Evolutionary conservation across 2,888 invertebrate genomes (phyloP), one percentile per base, ranked within the genome.

Genomic region (Yponomeuta sedellus): DNA sequence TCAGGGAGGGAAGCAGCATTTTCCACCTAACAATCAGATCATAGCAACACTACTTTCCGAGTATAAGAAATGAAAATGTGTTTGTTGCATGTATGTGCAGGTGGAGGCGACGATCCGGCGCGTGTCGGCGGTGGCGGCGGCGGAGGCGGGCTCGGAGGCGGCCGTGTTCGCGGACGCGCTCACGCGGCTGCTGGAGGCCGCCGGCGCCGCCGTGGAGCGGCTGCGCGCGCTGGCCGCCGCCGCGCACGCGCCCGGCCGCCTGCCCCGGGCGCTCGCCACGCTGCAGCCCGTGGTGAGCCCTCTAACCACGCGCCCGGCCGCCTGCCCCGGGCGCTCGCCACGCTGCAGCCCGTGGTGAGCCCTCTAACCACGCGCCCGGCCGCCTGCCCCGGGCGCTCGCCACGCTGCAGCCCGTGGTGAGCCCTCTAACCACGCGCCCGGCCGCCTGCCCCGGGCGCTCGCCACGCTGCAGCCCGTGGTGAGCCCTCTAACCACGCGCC

Each of bases 151-250:
- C 65, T 59, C 73, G 22, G 79, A 75, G 8, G 77, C 75, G 57
- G 82, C 84, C 0, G 85, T 83, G 74, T 84, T 77, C 77, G 88
- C 86, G 66, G 88, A 86, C 77, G 84, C 85, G 2, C 67, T 85
- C 39, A 87, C 88, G 10, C 81, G 85, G 61, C 79, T 77, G 70
- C 79, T 88, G 75, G 86, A 88, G 75, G 80, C 81, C 63, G 88
- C 75, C 52, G 88, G 81, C 58, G 81, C 76, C 0, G 74, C 72
- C 20, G 69, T 83, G 56, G 81, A 84, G 61, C 58, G 66, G 16
- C 61, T 40, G 44, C 61, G 68, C n/a, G 19, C n/a, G 20, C 25
- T 58, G 3, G 19, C 39, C 56, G 61, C 65, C 12, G 64, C 59
- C 72, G 72, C 16, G 8, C 34, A 8, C 69, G 73, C 1, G 75